Evolutionary conservation across 2,113 vertebrate species (phyloP).

Genomic region (Nesogale talazaci): DNA sequence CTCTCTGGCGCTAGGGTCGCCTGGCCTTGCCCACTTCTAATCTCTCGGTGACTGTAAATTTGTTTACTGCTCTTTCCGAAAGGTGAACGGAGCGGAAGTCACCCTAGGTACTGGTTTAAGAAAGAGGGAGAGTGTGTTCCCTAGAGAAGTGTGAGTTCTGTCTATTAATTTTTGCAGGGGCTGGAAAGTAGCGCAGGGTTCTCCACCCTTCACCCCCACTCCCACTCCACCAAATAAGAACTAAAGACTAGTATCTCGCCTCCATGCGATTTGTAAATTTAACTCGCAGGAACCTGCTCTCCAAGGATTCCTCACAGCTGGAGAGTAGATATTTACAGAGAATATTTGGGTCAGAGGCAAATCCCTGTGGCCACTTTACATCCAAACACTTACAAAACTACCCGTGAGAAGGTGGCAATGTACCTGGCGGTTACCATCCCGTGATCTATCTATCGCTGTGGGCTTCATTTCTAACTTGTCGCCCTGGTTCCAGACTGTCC

Average conservation of each 20-base stretch:
- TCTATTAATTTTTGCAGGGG: background rate
- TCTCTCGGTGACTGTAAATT: background rate
- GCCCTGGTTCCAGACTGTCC: background rate
- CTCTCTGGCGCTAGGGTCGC: rapidly evolving
- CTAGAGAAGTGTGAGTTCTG: background rate
- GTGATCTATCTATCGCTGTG: rapidly evolving
- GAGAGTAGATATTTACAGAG: background rate
- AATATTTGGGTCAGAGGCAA: background rate
- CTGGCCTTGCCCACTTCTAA: background rate
- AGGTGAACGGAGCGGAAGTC: background rate
- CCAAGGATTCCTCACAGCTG: background rate
- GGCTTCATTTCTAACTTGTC: background rate
- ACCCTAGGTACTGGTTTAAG: background rate
- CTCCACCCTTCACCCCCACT: background rate
- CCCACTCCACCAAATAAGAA: background rate
- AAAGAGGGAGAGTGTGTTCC: background rate
- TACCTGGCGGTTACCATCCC: background rate
- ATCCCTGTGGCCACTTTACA: background rate
- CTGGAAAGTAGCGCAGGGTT: background rate
- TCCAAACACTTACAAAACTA: background rate
- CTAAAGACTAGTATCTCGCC: background rate
- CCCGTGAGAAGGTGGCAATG: background rate
- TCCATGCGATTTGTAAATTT: background rate
- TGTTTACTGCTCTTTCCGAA: constrained; percentile 7
- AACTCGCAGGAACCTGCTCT: background rate